phyloP scores from a whole-genome alignment of 2,888 invertebrate species.

The Leptopilina myrica region DNA sequence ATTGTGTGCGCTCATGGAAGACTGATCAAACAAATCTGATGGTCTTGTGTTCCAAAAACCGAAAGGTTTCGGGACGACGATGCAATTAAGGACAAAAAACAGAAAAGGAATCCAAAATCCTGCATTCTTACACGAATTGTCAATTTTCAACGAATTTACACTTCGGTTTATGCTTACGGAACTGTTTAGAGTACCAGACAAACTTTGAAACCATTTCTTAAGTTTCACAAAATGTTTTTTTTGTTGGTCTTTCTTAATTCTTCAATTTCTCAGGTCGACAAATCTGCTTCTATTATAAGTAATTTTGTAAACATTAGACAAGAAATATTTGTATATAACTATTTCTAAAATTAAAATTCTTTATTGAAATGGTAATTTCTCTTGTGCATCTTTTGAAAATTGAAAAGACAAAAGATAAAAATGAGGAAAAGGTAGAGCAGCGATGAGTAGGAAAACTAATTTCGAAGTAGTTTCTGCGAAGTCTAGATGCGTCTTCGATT shows the following conservation, averaged over 20 bases:
- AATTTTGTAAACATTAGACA: no score
- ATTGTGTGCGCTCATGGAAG: conserved; percentile 37
- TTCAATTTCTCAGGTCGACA: background rate
- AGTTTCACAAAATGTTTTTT: background rate
- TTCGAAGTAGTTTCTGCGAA: conserved; percentile 45
- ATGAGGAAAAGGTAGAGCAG: background rate
- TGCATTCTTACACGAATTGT: conserved; percentile 39
- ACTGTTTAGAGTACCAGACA: background rate
- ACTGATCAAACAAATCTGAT: conserved; percentile 58
- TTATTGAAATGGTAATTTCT: no score
- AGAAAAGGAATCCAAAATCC: background rate
- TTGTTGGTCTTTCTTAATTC: background rate
- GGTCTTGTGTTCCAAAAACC: conserved; percentile 14
- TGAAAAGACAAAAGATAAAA: conserved; percentile 5
- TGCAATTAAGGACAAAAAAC: conserved; percentile 4
- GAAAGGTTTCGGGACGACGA: conserved; percentile 10
- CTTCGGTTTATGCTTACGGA: conserved; percentile 14
- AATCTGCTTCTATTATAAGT: no score
- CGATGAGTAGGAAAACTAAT: conserved; percentile 32
- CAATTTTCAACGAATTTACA: conserved; percentile 25
- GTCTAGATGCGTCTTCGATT: conserved; percentile 57
- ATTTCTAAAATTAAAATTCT: no score
- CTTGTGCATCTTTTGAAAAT: background rate
- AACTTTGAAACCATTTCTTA: conserved; percentile 16
- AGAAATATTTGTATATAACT: no score